These are phyloP conservation scores for Dipodomys stephensi DNA, from an alignment of 2,113 vertebrate genomes.

Conservation along the genomic window DNA sequence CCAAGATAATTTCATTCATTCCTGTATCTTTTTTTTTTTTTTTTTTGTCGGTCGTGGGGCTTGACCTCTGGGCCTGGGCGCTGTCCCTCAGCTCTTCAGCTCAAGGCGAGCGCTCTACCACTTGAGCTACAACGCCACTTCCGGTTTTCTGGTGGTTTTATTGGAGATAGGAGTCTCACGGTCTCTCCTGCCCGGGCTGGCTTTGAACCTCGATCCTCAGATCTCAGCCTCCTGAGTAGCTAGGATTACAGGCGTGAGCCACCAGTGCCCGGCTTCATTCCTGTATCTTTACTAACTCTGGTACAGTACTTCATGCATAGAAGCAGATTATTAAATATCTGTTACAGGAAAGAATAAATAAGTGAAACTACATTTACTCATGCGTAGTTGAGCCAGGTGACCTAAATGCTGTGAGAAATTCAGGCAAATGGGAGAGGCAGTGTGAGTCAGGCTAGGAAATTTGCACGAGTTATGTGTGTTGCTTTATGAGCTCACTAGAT, in stretches of 20 bases:
- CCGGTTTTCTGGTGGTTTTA: too few species aligned
- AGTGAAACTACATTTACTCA: not conserved
- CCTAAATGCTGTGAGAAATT: not conserved
- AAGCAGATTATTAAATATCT: constrained; percentile 42
- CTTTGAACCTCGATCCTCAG: too few species aligned
- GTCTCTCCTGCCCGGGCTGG: too few species aligned
- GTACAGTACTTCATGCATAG: not conserved
- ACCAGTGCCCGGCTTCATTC: too few species aligned
- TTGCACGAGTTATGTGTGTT: not conserved
- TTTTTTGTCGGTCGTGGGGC: too few species aligned
- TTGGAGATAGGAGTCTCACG: too few species aligned
- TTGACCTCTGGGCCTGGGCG: too few species aligned
- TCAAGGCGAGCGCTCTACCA: too few species aligned
- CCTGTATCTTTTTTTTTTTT: not conserved
- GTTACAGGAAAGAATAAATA: constrained; percentile 15
- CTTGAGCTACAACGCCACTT: too few species aligned
- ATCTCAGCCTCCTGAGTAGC: too few species aligned
- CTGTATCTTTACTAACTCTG: constrained; percentile 2
- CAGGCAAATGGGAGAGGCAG: constrained; percentile 1
- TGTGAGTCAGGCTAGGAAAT: constrained; percentile 4
- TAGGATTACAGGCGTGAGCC: too few species aligned
- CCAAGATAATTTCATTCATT: not conserved
- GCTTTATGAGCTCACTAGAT: constrained; percentile 44
- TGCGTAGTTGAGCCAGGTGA: constrained; percentile 44
- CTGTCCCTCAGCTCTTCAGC: too few species aligned